Base-by-base conservation (phyloP, 92 coral and sea anemone species). In the Porites divaricata region DNA sequence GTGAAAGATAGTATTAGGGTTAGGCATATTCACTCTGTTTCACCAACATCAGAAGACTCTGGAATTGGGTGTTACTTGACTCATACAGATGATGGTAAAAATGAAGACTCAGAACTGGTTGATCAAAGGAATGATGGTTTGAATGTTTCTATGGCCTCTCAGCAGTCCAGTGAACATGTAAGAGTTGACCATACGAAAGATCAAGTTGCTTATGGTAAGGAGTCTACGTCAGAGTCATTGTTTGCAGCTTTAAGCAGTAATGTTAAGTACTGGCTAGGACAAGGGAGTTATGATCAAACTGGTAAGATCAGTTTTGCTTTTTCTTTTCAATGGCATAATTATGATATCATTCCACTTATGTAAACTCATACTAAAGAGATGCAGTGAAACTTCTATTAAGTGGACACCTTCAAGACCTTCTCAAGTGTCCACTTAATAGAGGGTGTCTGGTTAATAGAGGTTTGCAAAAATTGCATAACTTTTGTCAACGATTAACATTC, bases 241-340 rank as follows among this genome's bases (percentile, higher is more conserved):
- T 83, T 94, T 24, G 68, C 93, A 67, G 91, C 83, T 65, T 67
- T 94, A 13, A 94, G 98, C 83, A 93, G 83, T 63, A 95, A 94
- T 75, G 98, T 94, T 52, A 94, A 92, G 66, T 94, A 94, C 83
- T 94, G 98, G 98, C 84, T 94, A 26, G 98, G 98, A 19, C 84
- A 83, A 28, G 93, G 91, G 23, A 66, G 67, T 50, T 78, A 75
- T 61, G 85, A 70, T 16, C 86, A 41, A 86, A 65, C 56, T 74
- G 80, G 81, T 75, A 26, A 80, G 77, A 15, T 26, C 53, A 1
- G 19, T 10, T 19, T 10, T 35, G 13, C 11, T 50, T 26, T 48
- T 65, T 13, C 10, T 66, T 72, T 16, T n/a, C 28, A 26, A n/a
- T 35, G 45, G 45, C 45, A 4, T n/a, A n/a, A n/a, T n/a, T n/a